phyloP scores from a whole-genome alignment of 2,113 vertebrate genomes.

The Mugil cephalus region DNA sequence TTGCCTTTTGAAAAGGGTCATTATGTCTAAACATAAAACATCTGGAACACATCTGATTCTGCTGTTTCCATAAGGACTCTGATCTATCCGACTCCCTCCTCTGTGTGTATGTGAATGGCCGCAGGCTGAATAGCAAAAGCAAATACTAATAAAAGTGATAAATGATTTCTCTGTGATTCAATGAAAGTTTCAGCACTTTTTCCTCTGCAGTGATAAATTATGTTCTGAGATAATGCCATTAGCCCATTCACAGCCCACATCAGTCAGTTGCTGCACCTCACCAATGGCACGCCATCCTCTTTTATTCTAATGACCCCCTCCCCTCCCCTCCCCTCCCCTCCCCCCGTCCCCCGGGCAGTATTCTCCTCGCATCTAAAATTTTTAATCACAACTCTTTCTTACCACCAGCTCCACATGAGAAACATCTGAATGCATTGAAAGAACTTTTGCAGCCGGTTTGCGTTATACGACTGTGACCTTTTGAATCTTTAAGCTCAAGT shows the following conservation, averaged over 20 bases:
- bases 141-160: constrained; percentile 62
- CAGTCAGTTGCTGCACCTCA: constrained; percentile 26
- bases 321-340: too few relatives aligned
- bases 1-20: constrained; percentile 56
- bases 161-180: constrained; percentile 52
- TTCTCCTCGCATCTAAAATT: constrained; percentile 22
- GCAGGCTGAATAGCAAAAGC: constrained; percentile 39
- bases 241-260: constrained; percentile 31
- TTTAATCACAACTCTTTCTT: not conserved
- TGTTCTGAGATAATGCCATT: constrained; percentile 33
- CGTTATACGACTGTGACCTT: too few relatives aligned
- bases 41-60: constrained; percentile 62
- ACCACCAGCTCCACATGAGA: constrained; percentile 7
- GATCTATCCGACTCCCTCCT: constrained; percentile 34
- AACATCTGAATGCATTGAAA: constrained; percentile 53
- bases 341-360: too few relatives aligned
- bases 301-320: constrained; percentile 24
- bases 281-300: constrained; percentile 38
- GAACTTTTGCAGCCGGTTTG: not conserved
- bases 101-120: constrained; percentile 57
- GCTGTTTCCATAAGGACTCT: constrained; percentile 34
- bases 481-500: too few relatives aligned
- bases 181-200: constrained; percentile 47
- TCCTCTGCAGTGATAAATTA: constrained; percentile 49
- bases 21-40: constrained; percentile 75